Percentiles rank a stretch among this genome's conserved stretches.
These are phyloP conservation scores for Bettongia penicillata DNA, from an alignment of 2,113 vertebrate species.

Conservation along the genomic window DNA sequence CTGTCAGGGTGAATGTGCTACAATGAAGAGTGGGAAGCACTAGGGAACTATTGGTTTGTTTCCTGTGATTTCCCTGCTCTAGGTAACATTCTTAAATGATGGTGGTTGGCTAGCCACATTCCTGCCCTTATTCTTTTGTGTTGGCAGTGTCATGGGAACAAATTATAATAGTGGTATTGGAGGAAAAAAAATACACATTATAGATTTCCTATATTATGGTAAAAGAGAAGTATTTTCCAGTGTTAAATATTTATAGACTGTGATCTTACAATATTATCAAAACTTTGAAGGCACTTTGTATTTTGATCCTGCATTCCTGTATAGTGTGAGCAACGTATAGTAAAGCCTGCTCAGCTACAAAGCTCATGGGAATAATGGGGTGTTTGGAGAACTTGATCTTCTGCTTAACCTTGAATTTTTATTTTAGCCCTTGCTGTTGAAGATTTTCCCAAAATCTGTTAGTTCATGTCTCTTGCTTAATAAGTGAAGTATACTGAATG, in stretches of 20 bases:
- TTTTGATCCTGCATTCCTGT: not conserved
- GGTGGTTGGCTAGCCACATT: not conserved
- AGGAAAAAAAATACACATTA: slow-evolving; percentile 1
- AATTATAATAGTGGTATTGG: slow-evolving; percentile 23
- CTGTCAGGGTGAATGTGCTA: not conserved
- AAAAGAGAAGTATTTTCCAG: not conserved
- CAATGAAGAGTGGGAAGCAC: not conserved
- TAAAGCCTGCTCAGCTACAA: not conserved
- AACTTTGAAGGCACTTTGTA: not conserved
- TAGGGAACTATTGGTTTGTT: not conserved
- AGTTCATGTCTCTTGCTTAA: not conserved
- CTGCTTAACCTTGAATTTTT: slow-evolving; percentile 16
- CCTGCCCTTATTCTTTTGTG: not conserved
- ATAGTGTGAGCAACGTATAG: not conserved
- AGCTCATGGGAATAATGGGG: not conserved
- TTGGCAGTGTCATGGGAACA: not conserved
- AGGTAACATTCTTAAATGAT: not conserved
- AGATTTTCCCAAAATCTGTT: not conserved
- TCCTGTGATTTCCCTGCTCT: not conserved
- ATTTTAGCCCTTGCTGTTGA: not conserved
- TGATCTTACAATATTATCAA: not conserved
- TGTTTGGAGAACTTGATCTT: not conserved
- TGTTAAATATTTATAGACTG: not conserved
- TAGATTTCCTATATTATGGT: not conserved
- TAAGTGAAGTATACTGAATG: not conserved